Evolutionary conservation across 2,113 vertebrate species (phyloP).

Genomic region (Pontoporia blainvillei): DNA sequence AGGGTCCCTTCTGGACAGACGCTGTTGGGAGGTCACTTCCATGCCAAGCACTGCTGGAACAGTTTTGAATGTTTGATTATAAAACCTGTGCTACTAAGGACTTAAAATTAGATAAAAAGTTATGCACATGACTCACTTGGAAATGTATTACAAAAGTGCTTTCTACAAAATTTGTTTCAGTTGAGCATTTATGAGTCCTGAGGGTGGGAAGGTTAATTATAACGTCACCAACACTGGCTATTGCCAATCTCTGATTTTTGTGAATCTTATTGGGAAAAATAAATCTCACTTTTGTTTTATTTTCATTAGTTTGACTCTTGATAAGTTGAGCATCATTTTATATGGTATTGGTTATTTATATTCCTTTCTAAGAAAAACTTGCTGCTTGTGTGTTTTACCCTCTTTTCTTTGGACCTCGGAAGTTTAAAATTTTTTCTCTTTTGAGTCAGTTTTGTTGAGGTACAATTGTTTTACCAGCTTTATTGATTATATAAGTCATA

Average conservation of each 20-base stretch:
- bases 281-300: neutral
- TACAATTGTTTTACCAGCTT: neutral
- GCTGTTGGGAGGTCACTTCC: neutral
- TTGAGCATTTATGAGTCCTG: neutral
- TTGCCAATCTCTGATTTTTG: neutral
- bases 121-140: neutral
- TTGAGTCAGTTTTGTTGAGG: neutral
- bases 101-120: neutral
- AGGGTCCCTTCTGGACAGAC: neutral
- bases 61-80: neutral
- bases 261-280: neutral
- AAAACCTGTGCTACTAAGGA: neutral
- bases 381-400: neutral
- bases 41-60: too few relatives aligned
- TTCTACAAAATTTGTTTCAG: neutral
- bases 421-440: neutral
- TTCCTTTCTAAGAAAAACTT: neutral
- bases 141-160: neutral
- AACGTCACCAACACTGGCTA: neutral
- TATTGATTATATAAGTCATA: neutral
- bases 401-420: neutral
- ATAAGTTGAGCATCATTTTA: neutral
- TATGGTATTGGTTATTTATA: neutral
- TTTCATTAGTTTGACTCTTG: neutral
- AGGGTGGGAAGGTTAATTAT: neutral